A percentile compares a stretch with the other conserved stretches of the same genome.
Conservation (phyloP, 2,888 invertebrate genomes). For the Lithophane socia region DNA sequence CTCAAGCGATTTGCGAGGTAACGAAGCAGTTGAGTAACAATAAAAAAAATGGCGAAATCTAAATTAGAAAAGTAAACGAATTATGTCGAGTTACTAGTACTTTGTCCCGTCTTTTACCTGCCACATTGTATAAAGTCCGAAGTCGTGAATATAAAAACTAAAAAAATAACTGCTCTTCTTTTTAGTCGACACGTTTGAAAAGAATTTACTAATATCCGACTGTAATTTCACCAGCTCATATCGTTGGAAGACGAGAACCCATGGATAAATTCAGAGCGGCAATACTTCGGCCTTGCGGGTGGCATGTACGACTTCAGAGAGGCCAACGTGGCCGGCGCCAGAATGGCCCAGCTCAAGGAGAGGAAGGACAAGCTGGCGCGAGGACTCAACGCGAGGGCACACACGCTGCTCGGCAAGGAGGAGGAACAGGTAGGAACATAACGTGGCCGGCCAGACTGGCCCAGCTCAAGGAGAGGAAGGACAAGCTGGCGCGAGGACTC, state of each 20-base stretch:
- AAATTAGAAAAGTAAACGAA: background rate
- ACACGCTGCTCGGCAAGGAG: slow-evolving; percentile 52
- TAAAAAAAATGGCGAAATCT: background rate
- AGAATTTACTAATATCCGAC: background rate
- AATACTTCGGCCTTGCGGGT: slow-evolving; percentile 94
- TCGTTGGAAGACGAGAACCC: slow-evolving; percentile 89
- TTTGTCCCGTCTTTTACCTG: background rate
- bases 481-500: background rate
- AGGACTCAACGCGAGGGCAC: slow-evolving; percentile 71
- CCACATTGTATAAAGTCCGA: background rate
- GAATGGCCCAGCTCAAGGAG: slow-evolving; percentile 89
- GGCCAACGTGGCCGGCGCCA: slow-evolving; percentile 88
- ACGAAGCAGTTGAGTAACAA: background rate
- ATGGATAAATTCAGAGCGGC: slow-evolving; percentile 95
- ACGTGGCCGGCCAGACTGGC: background rate
- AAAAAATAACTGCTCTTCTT: background rate
- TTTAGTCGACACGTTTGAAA: background rate
- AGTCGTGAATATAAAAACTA: background rate
- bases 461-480: background rate
- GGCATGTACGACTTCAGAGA: slow-evolving; percentile 93
- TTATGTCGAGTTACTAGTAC: background rate
- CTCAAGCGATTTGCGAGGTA: background rate
- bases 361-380: slow-evolving; percentile 92
- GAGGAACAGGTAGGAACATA: slow-evolving; percentile 39
- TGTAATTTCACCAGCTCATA: slow-evolving; percentile 72